A percentile compares a stretch with the other conserved stretches of the same genome.
phyloP scores from a whole-genome alignment of 2,113 vertebrate genomes.

The Amblyopsis rosae region DNA sequence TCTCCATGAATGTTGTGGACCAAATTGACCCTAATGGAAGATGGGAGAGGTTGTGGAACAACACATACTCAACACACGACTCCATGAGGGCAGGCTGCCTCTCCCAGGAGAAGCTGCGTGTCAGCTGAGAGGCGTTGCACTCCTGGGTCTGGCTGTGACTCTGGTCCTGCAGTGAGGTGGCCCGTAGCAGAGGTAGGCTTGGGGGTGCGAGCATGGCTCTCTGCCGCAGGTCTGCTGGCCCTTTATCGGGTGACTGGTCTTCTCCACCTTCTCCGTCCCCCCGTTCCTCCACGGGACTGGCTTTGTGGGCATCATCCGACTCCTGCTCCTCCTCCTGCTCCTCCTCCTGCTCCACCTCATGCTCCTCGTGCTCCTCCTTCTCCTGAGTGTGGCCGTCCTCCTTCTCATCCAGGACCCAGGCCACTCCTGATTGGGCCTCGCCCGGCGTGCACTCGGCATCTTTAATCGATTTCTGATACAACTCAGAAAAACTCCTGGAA shows the following conservation, averaged over 20 bases:
- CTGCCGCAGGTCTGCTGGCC: constrained; percentile 29
- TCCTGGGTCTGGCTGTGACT: constrained; percentile 56
- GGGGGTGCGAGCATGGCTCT: constrained; percentile 54
- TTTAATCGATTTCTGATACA: constrained; percentile 87
- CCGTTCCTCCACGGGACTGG: constrained; percentile 41
- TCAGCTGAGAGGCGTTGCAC: constrained; percentile 44
- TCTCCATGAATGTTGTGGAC: no score
- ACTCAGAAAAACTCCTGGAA: constrained; percentile 87
- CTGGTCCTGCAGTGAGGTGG: constrained; percentile 79
- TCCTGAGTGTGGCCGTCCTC: constrained; percentile 60
- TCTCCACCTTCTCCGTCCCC: constrained; percentile 21
- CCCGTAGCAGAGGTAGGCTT: constrained; percentile 73
- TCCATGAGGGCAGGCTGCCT: constrained; percentile 57
- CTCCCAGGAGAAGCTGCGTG: constrained; percentile 76
- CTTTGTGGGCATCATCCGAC: constrained; percentile 41
- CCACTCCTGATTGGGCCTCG: constrained; percentile 70
- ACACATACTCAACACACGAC: constrained; percentile 61
- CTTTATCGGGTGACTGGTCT: constrained; percentile 30
- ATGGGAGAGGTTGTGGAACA: neutral
- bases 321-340: constrained; percentile 26
- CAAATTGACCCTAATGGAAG: neutral
- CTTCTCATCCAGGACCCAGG: constrained; percentile 77
- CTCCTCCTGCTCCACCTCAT: constrained; percentile 33
- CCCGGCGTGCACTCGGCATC: constrained; percentile 82
- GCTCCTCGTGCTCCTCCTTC: constrained; percentile 16